Evolutionary conservation across 2,888 invertebrate species (phyloP), one percentile per base, ranked within the genome.

Genomic region (Platycnemis pennipes): DNA sequence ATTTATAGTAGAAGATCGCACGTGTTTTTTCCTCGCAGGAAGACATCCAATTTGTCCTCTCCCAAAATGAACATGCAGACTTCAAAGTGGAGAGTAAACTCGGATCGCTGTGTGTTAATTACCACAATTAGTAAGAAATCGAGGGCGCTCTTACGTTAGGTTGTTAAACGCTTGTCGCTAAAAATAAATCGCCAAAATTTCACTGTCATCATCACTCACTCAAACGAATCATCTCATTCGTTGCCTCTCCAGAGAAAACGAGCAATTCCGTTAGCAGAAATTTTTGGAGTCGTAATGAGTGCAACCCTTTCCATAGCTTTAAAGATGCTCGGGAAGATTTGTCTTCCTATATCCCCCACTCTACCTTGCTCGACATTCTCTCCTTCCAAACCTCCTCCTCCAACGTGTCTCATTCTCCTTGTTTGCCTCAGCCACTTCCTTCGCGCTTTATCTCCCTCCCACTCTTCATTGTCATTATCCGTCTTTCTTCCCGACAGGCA

Each of bases 271-370:
- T 77, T 16, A 37, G 16, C 37, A 37, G 77, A 77, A 77, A 77
- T 77, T n/a, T 77, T 37, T 37, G 77, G 13, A 77, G 77, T 37
- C 77, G 37, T 77, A 77, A 77, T 77, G 77, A 77, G 77, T 77
- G 77, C 77, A 77, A 13, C 77, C 77, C 77, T 37, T 77, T 77
- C 37, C 77, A 16, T 7, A 31, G 5, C 31, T 11, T 37, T 37
- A 77, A 26, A 37, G 77, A 77, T 16, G 77, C 77, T 37, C 31
- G 77, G 8, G 77, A 77, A 77, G 77, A 77, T 77, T 77, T 77
- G 77, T 77, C 77, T 77, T 77, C 77, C 63, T 37, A 37, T 31
- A 26, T 77, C 77, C 37, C 77, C 37, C 37, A 77, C 31, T 31
- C 77, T 77, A 77, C 77, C 77, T 77, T 77, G 77, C 77, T 77